These are phyloP conservation scores for Falcaria lacertinaria DNA, from an alignment of 2,888 invertebrate species.

Conservation along the genomic window DNA sequence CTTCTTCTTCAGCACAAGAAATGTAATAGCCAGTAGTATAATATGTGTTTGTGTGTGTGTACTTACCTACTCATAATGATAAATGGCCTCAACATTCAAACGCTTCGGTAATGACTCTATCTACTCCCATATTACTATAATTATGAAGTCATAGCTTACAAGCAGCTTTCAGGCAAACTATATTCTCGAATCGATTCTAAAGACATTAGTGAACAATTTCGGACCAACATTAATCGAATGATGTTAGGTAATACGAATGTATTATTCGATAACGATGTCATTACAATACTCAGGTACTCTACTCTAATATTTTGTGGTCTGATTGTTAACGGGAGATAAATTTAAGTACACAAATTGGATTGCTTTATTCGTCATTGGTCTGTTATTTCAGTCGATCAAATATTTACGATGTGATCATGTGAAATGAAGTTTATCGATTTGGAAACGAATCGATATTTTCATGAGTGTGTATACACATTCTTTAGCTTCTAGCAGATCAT, in stretches of 20 bases:
- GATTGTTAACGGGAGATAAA: constrained; percentile 27
- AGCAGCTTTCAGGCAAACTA: constrained; percentile 32
- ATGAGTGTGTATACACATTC: background rate
- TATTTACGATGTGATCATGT: constrained; percentile 15
- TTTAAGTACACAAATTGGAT: constrained; percentile 37
- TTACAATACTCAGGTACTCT: constrained; percentile 11
- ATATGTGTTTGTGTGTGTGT: too few relatives aligned
- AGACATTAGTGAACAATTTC: constrained; percentile 58
- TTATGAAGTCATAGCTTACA: constrained; percentile 14
- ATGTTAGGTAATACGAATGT: constrained; percentile 14
- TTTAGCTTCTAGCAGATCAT: background rate
- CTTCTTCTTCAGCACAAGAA: too few relatives aligned
- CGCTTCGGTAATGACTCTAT: constrained; percentile 2
- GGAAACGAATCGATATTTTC: background rate
- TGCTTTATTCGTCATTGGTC: constrained; percentile 35
- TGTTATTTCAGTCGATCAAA: constrained; percentile 11
- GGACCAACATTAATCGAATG: constrained; percentile 61
- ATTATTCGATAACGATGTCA: constrained; percentile 21
- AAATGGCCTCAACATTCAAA: background rate
- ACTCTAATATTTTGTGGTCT: constrained; percentile 34
- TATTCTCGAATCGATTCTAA: constrained; percentile 38
- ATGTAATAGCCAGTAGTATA: too few relatives aligned
- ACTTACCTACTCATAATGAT: too few relatives aligned
- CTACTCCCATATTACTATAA: constrained; percentile 15
- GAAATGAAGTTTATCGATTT: constrained; percentile 8